Percentiles rank a stretch among this genome's conserved stretches.
Conservation (phyloP, 2,113 vertebrate species). For the Turdus rufiventris region DNA sequence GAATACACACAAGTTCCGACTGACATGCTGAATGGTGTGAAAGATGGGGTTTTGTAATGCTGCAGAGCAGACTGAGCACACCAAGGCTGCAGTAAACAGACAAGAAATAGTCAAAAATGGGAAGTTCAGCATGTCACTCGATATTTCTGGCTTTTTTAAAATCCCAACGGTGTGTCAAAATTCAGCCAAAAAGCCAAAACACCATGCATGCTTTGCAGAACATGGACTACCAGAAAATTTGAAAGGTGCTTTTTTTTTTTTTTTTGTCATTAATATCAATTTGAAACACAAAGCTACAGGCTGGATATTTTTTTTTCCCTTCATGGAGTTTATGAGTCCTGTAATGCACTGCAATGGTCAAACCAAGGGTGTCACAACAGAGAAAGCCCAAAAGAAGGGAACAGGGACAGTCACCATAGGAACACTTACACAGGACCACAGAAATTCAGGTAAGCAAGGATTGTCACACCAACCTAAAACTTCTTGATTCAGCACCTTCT, state of each 20-base stretch:
- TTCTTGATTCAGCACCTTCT: not conserved
- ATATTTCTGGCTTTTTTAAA: not conserved
- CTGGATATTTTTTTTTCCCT: not conserved
- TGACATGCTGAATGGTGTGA: not conserved
- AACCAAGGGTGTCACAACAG: not conserved
- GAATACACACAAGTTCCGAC: not conserved
- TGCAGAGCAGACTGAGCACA: not conserved
- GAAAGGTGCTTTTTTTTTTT: no score
- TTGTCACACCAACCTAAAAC: not conserved
- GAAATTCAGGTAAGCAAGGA: not conserved
- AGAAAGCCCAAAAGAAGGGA: not conserved
- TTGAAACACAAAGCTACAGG: not conserved
- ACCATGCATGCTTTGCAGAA: not conserved
- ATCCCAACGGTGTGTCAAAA: not conserved
- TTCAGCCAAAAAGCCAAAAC: not conserved
- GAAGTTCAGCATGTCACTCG: not conserved
- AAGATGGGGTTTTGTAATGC: not conserved
- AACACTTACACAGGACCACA: rapidly evolving
- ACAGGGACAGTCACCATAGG: rapidly evolving
- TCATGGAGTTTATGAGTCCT: not conserved
- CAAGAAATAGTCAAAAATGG: not conserved
- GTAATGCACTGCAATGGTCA: not conserved
- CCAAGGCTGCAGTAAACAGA: not conserved
- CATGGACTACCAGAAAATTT: not conserved
- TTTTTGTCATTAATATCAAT: not conserved